Percentiles rank a stretch among this genome's conserved stretches.
Evolutionary conservation across 2,797 vertebrate genomes (phyloP).

Genomic region (Garrulus glandarius): DNA sequence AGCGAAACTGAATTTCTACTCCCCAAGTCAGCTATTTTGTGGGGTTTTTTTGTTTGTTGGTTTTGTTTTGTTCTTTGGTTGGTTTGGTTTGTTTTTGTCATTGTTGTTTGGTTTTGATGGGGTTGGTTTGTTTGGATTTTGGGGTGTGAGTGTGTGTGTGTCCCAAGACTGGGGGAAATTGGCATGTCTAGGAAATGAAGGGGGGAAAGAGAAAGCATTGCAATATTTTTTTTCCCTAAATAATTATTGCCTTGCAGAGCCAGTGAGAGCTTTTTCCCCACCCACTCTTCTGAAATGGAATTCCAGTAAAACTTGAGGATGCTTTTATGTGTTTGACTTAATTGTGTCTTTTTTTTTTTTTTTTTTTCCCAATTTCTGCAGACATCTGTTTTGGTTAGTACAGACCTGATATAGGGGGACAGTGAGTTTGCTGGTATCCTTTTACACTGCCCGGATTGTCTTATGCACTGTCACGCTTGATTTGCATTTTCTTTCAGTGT

Average conservation of each 20-base stretch:
- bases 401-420: accelerated
- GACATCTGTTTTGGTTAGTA: not conserved
- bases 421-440: not conserved
- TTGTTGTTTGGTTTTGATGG: not conserved
- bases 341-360: not conserved
- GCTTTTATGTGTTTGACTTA: not conserved
- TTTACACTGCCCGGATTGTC: not conserved
- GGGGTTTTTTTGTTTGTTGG: accelerated
- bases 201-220: not conserved
- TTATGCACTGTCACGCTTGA: not conserved
- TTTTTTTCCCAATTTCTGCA: not conserved
- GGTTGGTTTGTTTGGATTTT: not conserved
- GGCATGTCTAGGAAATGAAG: not conserved
- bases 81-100: not conserved
- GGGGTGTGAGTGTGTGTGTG: not conserved
- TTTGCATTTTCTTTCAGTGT: not conserved
- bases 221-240: not conserved
- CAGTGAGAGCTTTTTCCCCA: accelerated
- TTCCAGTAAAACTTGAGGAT: not conserved
- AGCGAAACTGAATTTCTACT: not conserved
- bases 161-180: not conserved
- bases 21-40: not conserved
- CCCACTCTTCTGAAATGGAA: not conserved
- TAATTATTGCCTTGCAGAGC: not conserved
- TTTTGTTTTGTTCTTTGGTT: not conserved